Base-by-base conservation (phyloP, 2,888 invertebrate species). In the Caenorhabditis sp. region DNA sequence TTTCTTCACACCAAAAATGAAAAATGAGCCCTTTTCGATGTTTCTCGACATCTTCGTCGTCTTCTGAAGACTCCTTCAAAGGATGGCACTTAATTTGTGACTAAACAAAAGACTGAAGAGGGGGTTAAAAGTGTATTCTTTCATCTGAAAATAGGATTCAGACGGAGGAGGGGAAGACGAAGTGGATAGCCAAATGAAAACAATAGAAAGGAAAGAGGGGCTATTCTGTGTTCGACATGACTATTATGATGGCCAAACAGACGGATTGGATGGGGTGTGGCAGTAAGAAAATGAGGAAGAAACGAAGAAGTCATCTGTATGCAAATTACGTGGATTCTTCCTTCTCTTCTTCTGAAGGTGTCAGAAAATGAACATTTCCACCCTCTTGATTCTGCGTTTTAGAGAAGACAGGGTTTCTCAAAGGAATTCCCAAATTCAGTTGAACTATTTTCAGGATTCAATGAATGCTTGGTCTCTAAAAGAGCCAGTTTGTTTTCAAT, bases 1-100 rank as follows among this genome's bases (percentile, higher is more conserved):
- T 16, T 54, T 51, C 68, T 68, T 75, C 75, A 75, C 75, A 75
- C 75, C 75, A 75, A 58, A 75, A 75, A 68, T 75, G 75, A 75
- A 75, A 75, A 75, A 75, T 68, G 75, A 75, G 75, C 59, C 31
- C 56, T 28, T 61, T 63, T 31, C 8, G 74, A 22, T 26, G 47
- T 44, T 41, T 59, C 59, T 31, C 41, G 28, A 35, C 41, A 41
- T 56, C 22, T 47, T n/a, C n/a, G n/a, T 47, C 26, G 31, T 26
- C 41, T 31, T 63, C 24, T 49, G 38, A 70, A 63, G 26, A 26
- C 26, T 6, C 12, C 64, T 68, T 31, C 31, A 49, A 38, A 49
- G 54, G 68, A 75, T 31, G 66, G 56, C 75, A 56, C 75, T 75
- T 66, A 75, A 75, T 75, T 75, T 75, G 75, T 66, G 74, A 56